A percentile compares a stretch with the other conserved stretches of the same genome.
These are phyloP conservation scores for Hipposideros larvatus DNA, from an alignment of 2,797 vertebrate species.

Conservation along the genomic window DNA sequence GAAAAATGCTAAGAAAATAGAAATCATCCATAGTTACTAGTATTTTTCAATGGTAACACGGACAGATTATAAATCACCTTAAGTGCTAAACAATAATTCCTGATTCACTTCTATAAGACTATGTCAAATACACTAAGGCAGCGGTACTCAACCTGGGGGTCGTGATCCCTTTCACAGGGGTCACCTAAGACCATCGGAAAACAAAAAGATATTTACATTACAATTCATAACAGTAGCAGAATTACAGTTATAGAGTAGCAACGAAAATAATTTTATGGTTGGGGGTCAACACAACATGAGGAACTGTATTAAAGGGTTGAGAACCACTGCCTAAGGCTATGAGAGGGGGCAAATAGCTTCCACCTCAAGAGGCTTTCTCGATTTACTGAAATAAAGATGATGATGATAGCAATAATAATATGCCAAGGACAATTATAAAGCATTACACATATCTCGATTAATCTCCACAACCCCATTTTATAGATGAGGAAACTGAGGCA, in stretches of 20 bases:
- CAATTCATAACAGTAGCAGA: too few relatives aligned
- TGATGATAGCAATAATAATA: neutral
- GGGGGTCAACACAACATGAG: too few relatives aligned
- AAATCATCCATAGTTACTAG: neutral
- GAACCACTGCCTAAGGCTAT: neutral
- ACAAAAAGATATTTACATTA: too few relatives aligned
- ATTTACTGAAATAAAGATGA: neutral
- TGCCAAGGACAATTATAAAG: neutral
- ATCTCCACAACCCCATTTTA: neutral
- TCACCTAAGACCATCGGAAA: too few relatives aligned
- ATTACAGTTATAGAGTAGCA: too few relatives aligned
- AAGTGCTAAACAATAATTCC: slow-evolving; percentile 24
- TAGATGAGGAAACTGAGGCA: slow-evolving; percentile 29
- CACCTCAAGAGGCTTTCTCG: slow-evolving; percentile 23
- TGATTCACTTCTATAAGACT: slow-evolving; percentile 24
- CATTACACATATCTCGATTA: neutral
- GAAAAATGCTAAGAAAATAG: slow-evolving; percentile 59
- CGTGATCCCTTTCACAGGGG: too few relatives aligned
- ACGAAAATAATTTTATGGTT: too few relatives aligned
- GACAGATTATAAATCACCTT: slow-evolving; percentile 3
- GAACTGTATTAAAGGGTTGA: too few relatives aligned
- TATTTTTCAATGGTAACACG: slow-evolving; percentile 49
- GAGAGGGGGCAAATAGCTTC: neutral
- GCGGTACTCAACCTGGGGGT: too few relatives aligned
- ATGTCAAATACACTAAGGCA: neutral